phyloP scores from a whole-genome alignment of 2,113 vertebrate species.

The Oreamnos americanus region DNA sequence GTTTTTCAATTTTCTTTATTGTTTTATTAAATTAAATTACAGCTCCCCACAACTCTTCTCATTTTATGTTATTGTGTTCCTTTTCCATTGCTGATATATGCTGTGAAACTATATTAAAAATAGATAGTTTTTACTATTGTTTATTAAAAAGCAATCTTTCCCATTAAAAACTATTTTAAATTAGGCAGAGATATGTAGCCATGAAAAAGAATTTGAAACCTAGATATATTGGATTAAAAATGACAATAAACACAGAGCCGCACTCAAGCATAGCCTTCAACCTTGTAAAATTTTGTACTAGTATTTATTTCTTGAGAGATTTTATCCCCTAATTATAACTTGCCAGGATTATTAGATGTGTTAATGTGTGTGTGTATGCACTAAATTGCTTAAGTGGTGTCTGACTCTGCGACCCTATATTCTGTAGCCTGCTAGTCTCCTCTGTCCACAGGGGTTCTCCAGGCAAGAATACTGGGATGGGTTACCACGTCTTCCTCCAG shows the following conservation, averaged over 20 bases:
- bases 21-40: neutral
- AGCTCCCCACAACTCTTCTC: neutral
- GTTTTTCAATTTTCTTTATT: neutral
- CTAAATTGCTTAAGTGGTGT: accelerated
- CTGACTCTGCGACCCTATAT: accelerated
- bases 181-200: neutral
- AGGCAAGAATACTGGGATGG: neutral
- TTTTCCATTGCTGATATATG: neutral
- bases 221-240: neutral
- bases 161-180: neutral
- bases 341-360: neutral
- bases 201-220: neutral
- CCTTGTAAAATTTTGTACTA: neutral
- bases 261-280: neutral
- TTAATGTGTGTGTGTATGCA: accelerated
- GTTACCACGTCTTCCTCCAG: accelerated
- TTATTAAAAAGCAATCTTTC: neutral
- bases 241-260: neutral
- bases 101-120: neutral
- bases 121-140: neutral
- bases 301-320: neutral
- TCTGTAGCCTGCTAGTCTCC: neutral
- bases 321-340: neutral
- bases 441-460: neutral
- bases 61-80: neutral